Evolutionary conservation across 2,888 invertebrate species (phyloP), one percentile per base, ranked within the genome.

Genomic region (Junonia oenone): DNA sequence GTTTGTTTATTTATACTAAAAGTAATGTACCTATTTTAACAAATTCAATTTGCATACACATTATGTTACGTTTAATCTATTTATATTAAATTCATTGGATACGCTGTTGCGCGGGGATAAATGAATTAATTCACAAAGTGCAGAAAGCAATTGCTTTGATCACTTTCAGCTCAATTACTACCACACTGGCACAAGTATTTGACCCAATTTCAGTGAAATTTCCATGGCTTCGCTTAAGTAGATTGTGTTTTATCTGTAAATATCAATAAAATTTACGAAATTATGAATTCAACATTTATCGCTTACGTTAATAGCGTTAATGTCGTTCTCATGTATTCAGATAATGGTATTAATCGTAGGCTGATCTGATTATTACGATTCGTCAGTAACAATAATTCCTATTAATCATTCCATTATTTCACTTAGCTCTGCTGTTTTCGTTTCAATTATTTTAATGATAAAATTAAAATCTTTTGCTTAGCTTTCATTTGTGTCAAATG

Each of bases 141-240:
- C 56, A 53, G 35, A 49, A 38, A 48, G 45, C 49, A 35, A 52
- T 53, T 45, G 45, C 37, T 53, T 53, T 50, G 53, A 57, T 57
- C 45, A 49, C 37, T 53, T 57, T 31, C 29, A 57, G 45, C 50
- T 46, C 49, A 49, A 57, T 54, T 54, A 53, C 38, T 50, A 22
- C 43, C 29, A 52, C 45, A 38, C 38, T 14, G 27, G 26, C 43
- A 37, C 38, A 47, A 35, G 45, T 55, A 55, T 58, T 54, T 58
- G 50, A 58, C 54, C 49, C 54, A 54, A 51, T 47, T 58, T 19
- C 54, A 40, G n/a, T 22, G 19, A 43, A 26, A 43, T 26, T 22
- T 19, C 27, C 27, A 45, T 33, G 15, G 29, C 45, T 19, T 54
- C 43, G 47, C 50, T 58, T 45, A 46, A 53, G 45, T 45, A 48